Evolutionary conservation across 2,113 vertebrate genomes (phyloP), one percentile per base, ranked within the genome.

Genomic region (Engystomops pustulosus): DNA sequence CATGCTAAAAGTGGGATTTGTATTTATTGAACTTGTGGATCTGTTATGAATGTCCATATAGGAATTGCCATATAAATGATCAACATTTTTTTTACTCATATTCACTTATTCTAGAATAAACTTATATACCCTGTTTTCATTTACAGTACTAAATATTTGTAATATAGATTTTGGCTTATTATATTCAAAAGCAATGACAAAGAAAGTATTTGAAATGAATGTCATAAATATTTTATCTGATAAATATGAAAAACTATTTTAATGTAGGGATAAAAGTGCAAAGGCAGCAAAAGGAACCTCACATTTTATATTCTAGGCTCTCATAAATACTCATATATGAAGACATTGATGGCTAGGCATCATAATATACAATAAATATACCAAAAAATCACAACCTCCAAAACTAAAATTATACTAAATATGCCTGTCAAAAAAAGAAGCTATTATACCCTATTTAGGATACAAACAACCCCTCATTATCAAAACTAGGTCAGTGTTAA

Each of bases 401-500:
- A 7, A 14, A 38, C 47, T 55, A 69, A 32, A 47, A 69, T 69
- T 45, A 80, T 12, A 69, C 41, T 47, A 36, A 80, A 71, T 86
- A 86, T 71, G 86, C 18, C 76, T 55, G 76, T 36, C 6, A 81
- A 44, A 20, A 6, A 74, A 58, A 65, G 3, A 17, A 68, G 79
- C 4, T 5, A n/a, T 81, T 80, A 20, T 79, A 81, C 80, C 69
- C 34, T 10, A n/a, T 53, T 86, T 81, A 81, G 69, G 77, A 32
- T 82, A 55, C 45, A 55, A 38, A 72, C 18, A 30, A n/a, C 17
- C 30, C 71, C 23, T 87, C 78, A 87, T 85, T 76, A 79, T 89
- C 87, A 86, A 87, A 91, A 89, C 38, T 86, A 60, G 30, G 81
- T 83, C 17, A 0, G 70, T 86, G 41, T 79, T 78, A 88, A 85